phyloP scores from a whole-genome alignment of 2,113 vertebrate genomes.

The Dasyprocta punctata region DNA sequence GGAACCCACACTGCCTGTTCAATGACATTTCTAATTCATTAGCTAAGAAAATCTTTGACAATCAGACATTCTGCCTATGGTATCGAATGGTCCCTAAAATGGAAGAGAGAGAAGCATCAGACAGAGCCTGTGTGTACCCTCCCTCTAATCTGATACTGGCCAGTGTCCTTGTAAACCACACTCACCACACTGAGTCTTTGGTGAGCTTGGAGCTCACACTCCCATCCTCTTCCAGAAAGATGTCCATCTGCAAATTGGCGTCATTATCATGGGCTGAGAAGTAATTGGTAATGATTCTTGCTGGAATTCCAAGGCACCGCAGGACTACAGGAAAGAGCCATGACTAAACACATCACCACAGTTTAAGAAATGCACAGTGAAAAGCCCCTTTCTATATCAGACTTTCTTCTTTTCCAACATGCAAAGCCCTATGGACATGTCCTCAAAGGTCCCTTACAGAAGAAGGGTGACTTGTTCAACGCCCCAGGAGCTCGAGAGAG shows the following conservation, averaged over 20 bases:
- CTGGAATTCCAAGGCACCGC: slow-evolving; percentile 95
- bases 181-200: slow-evolving; percentile 95
- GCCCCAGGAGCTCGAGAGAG: neutral
- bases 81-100: neutral
- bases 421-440: neutral
- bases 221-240: slow-evolving; percentile 92
- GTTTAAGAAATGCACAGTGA: neutral
- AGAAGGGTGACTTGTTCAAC: neutral
- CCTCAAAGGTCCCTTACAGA: neutral
- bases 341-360: neutral
- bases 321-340: slow-evolving; percentile 88
- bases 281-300: slow-evolving; percentile 94
- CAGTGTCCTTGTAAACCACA: slow-evolving; percentile 54
- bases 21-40: slow-evolving; percentile 40
- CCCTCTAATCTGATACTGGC: neutral
- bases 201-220: slow-evolving; percentile 90
- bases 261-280: slow-evolving; percentile 97
- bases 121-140: neutral
- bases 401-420: neutral
- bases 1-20: neutral
- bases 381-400: neutral
- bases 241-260: slow-evolving; percentile 93
- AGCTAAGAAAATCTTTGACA: neutral
- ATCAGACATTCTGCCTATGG: slow-evolving; percentile 3
- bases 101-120: slow-evolving; percentile 36